Conservation (phyloP, 2,888 invertebrate genomes). For the Elegia similella region DNA sequence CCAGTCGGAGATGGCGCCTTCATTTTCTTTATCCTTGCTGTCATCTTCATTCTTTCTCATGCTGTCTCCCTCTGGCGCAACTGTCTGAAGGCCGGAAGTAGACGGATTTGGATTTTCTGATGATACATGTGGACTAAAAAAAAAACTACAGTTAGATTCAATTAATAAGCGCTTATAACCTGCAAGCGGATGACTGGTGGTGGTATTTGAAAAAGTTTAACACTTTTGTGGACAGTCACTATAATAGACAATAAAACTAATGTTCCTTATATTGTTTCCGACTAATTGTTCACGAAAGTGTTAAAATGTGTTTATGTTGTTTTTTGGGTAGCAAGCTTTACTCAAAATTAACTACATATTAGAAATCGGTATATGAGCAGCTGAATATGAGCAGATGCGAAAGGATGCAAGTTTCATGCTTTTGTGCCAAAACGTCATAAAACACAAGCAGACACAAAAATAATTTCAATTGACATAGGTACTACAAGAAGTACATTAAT, state of each 20-base stretch:
- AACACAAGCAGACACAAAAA: neutral
- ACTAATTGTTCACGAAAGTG: too few relatives aligned
- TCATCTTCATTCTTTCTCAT: slow-evolving; percentile 71
- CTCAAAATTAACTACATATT: neutral
- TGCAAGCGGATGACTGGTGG: neutral
- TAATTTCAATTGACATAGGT: neutral
- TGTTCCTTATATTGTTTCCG: too few relatives aligned
- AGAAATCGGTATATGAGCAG: neutral
- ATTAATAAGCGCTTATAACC: neutral
- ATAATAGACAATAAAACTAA: too few relatives aligned
- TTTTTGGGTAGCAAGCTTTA: neutral
- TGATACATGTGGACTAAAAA: slow-evolving; percentile 77
- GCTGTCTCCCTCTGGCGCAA: slow-evolving; percentile 49
- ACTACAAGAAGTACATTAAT: neutral
- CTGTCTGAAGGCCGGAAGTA: slow-evolving; percentile 67
- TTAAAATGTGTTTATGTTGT: neutral
- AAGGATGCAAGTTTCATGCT: neutral
- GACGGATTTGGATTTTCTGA: slow-evolving; percentile 69
- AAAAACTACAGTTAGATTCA: slow-evolving; percentile 7
- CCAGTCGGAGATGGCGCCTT: slow-evolving; percentile 73
- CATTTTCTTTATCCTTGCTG: slow-evolving; percentile 50
- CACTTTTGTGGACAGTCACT: too few relatives aligned
- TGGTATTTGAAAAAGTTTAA: neutral
- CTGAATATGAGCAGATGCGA: neutral
- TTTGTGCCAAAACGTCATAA: neutral